Evolutionary conservation across 2,113 vertebrate species (phyloP).

Genomic region (Plestiodon gilberti): DNA sequence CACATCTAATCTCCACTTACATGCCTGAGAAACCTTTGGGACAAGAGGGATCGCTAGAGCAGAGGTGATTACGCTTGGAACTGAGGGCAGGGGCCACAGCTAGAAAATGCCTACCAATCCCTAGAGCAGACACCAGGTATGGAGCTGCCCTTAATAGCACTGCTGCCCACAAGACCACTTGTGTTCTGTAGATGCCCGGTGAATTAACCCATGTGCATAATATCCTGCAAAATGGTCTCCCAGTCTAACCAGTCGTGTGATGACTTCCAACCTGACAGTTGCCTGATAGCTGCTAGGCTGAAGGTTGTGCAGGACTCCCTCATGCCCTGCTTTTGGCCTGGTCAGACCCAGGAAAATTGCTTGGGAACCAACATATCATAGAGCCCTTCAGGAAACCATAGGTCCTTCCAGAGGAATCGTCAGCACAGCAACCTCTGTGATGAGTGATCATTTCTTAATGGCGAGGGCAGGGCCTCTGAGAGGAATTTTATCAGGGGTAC

Average conservation of each 20-base stretch:
- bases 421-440: not conserved
- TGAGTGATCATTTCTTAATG: not conserved
- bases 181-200: not conserved
- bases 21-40: conserved; percentile 14
- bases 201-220: not conserved
- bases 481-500: no score
- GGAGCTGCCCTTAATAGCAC: conserved; percentile 22
- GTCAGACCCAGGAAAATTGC: not conserved
- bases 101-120: conserved; percentile 2
- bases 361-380: not conserved
- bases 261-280: not conserved
- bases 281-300: not conserved
- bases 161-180: conserved; percentile 32
- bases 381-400: not conserved
- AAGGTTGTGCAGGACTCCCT: not conserved
- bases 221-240: not conserved
- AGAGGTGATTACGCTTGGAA: not conserved
- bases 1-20: conserved; percentile 19
- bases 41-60: not conserved
- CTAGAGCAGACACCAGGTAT: conserved; percentile 14
- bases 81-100: not conserved
- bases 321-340: not conserved
- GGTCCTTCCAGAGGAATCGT: not conserved
- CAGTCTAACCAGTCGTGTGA: not conserved
- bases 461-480: no score